Percentiles rank a stretch among this genome's conserved stretches.
These are phyloP conservation scores for Cloeon dipterum DNA, from an alignment of 2,888 invertebrate species.

Conservation along the genomic window DNA sequence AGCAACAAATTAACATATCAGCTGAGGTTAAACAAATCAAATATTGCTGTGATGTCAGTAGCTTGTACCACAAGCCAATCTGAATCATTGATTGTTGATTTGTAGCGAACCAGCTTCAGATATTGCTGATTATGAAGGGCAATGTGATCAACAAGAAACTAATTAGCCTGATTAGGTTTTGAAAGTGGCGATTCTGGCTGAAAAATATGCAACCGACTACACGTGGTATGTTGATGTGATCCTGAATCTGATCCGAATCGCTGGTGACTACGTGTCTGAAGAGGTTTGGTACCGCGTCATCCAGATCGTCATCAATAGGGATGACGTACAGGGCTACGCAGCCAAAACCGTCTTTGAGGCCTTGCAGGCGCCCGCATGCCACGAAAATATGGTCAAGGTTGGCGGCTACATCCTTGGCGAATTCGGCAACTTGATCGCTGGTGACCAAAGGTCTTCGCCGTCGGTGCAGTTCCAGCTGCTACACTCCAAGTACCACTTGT, in stretches of 20 bases:
- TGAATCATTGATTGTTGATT: no score
- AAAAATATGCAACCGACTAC: conserved; percentile 98
- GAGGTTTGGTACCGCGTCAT: conserved; percentile 99
- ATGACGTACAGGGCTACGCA: conserved; percentile 98
- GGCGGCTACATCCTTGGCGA: conserved; percentile 98
- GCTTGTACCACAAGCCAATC: no score
- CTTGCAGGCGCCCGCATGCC: conserved; percentile 94
- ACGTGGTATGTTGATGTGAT: conserved; percentile 97
- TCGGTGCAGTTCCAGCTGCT: conserved; percentile 92
- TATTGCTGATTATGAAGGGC: no score
- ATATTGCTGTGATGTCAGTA: no score
- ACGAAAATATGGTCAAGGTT: conserved; percentile 99
- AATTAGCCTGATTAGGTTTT: no score
- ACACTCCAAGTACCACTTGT: conserved; percentile 97
- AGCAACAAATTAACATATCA: no score
- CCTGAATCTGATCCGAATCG: conserved; percentile 93
- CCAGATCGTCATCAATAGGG: conserved; percentile 97
- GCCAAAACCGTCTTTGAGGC: conserved; percentile 99
- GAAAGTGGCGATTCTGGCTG: conserved; percentile 96
- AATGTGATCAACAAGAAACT: no score
- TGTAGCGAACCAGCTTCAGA: no score
- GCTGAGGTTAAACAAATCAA: no score
- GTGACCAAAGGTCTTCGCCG: conserved; percentile 92
- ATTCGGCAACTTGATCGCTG: conserved; percentile 98
- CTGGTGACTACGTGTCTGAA: conserved; percentile 98